These are phyloP conservation scores for Himalopsyche tibetana DNA, from an alignment of 2,888 invertebrate species.

Conservation along the genomic window DNA sequence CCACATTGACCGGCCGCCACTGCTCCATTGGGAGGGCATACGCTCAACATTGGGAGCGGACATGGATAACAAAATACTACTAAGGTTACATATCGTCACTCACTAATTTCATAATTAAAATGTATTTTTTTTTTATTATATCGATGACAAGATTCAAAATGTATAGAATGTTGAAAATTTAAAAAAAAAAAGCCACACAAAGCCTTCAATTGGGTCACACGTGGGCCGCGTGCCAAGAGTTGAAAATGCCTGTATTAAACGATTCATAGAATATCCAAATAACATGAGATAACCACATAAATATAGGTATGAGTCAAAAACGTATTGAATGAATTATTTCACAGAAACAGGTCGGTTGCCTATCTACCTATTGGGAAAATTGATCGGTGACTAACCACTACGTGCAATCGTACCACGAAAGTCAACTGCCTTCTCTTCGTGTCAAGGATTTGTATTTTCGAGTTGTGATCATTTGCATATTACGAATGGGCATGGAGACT, in stretches of 20 bases:
- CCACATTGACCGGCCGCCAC: too few relatives aligned
- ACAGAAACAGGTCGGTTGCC: not conserved
- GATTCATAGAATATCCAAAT: not conserved
- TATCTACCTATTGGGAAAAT: constrained; percentile 13
- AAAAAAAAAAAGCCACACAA: too few relatives aligned
- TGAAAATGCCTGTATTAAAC: not conserved
- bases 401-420: constrained; percentile 30
- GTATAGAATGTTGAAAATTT: too few relatives aligned
- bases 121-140: too few relatives aligned
- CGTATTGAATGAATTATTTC: not conserved
- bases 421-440: constrained; percentile 40
- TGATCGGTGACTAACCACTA: constrained; percentile 32
- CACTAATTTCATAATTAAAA: too few relatives aligned
- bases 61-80: too few relatives aligned
- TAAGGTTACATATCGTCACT: too few relatives aligned
- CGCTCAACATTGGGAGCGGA: too few relatives aligned
- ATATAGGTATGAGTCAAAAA: not conserved
- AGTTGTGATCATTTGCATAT: constrained; percentile 38
- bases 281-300: constrained; percentile 26
- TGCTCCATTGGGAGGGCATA: too few relatives aligned
- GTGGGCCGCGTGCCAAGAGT: too few relatives aligned
- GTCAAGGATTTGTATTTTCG: constrained; percentile 28
- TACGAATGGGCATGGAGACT: not conserved
- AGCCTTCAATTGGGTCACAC: too few relatives aligned
- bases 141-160: too few relatives aligned